Base-by-base conservation (phyloP, 2,797 vertebrate species). In the Cichlasoma orientale region DNA sequence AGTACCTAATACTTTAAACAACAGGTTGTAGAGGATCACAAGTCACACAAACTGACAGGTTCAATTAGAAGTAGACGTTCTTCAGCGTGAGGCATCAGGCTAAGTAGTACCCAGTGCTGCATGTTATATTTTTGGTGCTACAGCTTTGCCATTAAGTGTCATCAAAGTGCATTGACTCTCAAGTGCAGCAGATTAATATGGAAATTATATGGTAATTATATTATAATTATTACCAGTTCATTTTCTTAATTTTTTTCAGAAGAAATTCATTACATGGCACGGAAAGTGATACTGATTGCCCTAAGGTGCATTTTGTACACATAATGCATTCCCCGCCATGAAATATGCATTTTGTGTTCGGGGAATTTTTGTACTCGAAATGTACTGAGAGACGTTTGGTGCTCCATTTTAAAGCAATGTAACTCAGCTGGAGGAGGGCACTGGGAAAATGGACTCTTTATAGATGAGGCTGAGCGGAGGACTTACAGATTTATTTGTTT, bases 191-290 rank as follows among this genome's bases (percentile, higher is more conserved):
- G 70, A 87, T 90, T 72, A 91, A 83, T 84, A 91, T 88, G 85
- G 54, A 91, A 89, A 90, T 86, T 13, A 77, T 53, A 91, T 92
- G 87, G 55, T 90, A 91, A 92, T 91, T 68, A 79, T 72, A 81
- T 89, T 82, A 78, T 82, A 86, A 87, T 89, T 71, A 85, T 68
- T 44, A 80, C 61, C 31, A 7, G 53, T 72, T 85, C 3, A 74
- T 79, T 86, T 79, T 83, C 79, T 85, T 75, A 75, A 68, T 88
- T 87, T 79, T 77, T 76, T 58, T 36, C 33, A 71, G n/a, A 44
- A 75, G 57, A 81, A 86, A 85, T 82, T 82, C 61, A 87, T 88
- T 74, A 78, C 77, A 25, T 73, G 70, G 76, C 80, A 71, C 23
- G 13, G 47, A 74, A 77, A 82, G 78, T 54, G 53, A 68, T 69